These are phyloP conservation scores for Acleris cristana DNA, from an alignment of 2,888 invertebrate species.

Conservation along the genomic window DNA sequence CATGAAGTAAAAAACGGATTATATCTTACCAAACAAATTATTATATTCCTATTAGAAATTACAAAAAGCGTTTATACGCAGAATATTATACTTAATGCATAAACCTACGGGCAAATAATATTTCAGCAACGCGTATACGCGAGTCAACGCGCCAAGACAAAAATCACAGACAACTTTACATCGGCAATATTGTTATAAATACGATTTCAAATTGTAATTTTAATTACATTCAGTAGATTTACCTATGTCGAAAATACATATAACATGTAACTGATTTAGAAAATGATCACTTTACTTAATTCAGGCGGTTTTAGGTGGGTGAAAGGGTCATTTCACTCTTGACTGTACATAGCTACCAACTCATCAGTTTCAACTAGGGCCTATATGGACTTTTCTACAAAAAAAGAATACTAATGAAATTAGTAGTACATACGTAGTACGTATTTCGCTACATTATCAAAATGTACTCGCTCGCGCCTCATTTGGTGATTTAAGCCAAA, in stretches of 20 bases:
- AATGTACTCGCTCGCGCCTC: too few relatives aligned
- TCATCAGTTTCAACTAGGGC: too few relatives aligned
- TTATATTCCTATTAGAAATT: slow-evolving; percentile 31
- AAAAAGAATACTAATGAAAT: too few relatives aligned
- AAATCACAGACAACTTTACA: slow-evolving; percentile 31
- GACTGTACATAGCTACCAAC: too few relatives aligned
- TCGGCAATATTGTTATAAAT: slow-evolving; percentile 8
- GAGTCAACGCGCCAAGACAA: slow-evolving; percentile 22
- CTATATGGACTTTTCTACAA: too few relatives aligned
- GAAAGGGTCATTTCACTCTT: too few relatives aligned
- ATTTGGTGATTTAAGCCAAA: too few relatives aligned
- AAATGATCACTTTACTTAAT: too few relatives aligned
- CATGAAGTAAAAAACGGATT: slow-evolving; percentile 17
- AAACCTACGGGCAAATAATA: slow-evolving; percentile 17
- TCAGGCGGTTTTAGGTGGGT: too few relatives aligned
- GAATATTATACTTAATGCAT: slow-evolving; percentile 31
- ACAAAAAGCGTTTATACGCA: slow-evolving; percentile 30
- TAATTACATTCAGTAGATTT: not conserved
- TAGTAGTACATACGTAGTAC: too few relatives aligned
- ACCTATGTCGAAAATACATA: not conserved
- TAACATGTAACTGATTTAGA: too few relatives aligned
- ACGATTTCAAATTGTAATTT: not conserved
- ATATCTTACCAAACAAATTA: slow-evolving; percentile 24
- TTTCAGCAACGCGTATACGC: slow-evolving; percentile 16
- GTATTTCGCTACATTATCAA: too few relatives aligned